Conservation (phyloP, 1,140 invertebrate species). For the Scylla paramamosain region DNA sequence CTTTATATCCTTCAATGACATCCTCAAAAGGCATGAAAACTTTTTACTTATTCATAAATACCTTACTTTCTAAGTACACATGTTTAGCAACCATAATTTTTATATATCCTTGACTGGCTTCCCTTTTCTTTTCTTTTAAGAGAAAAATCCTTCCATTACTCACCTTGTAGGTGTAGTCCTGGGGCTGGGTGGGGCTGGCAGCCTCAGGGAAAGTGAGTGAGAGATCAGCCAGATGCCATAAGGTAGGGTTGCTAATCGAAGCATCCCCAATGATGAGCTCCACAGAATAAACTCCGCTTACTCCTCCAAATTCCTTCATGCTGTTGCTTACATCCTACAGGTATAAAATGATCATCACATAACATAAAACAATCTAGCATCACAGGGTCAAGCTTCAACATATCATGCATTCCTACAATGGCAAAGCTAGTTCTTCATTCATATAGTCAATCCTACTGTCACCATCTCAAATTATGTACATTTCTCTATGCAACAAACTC, state of each 20-base stretch:
- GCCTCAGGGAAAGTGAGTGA: conserved; percentile 85
- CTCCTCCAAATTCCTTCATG: conserved; percentile 89
- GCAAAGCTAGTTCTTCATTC: neutral
- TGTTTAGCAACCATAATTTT: too few relatives aligned
- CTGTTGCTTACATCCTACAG: conserved; percentile 89
- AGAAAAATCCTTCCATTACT: neutral
- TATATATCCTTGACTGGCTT: too few relatives aligned
- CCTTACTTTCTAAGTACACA: too few relatives aligned
- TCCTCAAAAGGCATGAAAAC: too few relatives aligned
- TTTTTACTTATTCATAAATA: too few relatives aligned
- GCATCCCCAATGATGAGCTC: conserved; percentile 88
- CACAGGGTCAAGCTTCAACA: too few relatives aligned
- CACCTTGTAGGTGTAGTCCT: conserved; percentile 74
- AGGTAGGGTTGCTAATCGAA: conserved; percentile 90
- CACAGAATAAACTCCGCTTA: conserved; percentile 90
- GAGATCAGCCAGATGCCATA: conserved; percentile 91
- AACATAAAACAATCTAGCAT: neutral
- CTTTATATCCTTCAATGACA: too few relatives aligned
- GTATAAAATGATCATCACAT: conserved; percentile 32
- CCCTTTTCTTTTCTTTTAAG: too few relatives aligned
- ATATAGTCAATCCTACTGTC: too few relatives aligned
- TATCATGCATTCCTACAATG: too few relatives aligned
- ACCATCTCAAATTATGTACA: too few relatives aligned
- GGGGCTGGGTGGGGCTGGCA: neutral
- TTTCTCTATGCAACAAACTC: too few relatives aligned